Percentiles rank a stretch among this genome's conserved stretches.
These are phyloP conservation scores for Nasonia vitripennis DNA, from an alignment of 1,140 invertebrate species.

Conservation along the genomic window DNA sequence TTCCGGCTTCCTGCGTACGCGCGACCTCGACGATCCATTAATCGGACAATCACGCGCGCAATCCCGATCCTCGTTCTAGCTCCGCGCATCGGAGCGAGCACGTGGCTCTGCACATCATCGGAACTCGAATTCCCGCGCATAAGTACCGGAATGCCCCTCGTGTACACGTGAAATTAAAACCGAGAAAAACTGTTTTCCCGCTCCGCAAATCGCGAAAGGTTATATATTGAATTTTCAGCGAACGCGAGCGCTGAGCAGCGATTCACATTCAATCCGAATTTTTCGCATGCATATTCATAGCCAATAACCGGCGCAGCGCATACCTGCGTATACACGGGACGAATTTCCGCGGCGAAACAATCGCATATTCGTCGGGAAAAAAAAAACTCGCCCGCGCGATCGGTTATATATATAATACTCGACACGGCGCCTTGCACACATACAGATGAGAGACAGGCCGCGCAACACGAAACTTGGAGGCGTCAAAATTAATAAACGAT, in stretches of 20 bases:
- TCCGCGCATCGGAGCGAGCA: neutral
- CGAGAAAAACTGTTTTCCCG: too few relatives aligned
- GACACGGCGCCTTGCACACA: neutral
- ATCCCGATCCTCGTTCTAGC: neutral
- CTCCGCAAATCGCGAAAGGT: neutral
- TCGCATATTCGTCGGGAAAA: neutral
- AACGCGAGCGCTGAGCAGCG: neutral
- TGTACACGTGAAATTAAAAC: too few relatives aligned
- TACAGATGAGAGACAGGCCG: neutral
- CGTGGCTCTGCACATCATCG: neutral
- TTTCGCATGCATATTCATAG: neutral
- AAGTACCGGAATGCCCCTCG: too few relatives aligned
- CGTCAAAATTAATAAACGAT: conserved; percentile 44
- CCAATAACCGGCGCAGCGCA: neutral
- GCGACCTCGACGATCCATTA: conserved; percentile 11
- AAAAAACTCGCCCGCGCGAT: neutral
- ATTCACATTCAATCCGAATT: neutral
- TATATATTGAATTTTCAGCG: neutral
- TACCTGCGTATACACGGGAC: too few relatives aligned
- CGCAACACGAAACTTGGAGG: conserved; percentile 7
- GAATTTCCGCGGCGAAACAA: neutral
- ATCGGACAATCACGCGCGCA: conserved; percentile 27
- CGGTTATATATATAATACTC: conserved; percentile 16
- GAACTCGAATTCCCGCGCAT: too few relatives aligned
- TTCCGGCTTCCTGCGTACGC: neutral